These are phyloP conservation scores for Radopholus similis DNA, from an alignment of 1,140 invertebrate species.

Conservation along the genomic window DNA sequence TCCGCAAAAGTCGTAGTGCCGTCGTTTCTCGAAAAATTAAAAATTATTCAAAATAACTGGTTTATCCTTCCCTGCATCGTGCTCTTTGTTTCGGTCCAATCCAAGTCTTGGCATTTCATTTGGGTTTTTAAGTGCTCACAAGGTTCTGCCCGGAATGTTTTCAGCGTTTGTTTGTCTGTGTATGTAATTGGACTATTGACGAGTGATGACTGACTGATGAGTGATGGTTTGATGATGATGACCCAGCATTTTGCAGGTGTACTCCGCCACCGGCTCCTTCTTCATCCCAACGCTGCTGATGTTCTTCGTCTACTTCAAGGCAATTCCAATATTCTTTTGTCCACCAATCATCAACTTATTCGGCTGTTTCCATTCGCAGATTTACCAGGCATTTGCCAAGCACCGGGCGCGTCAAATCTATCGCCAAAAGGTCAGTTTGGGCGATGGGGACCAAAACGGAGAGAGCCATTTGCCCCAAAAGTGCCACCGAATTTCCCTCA, in stretches of 20 bases:
- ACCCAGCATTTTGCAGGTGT: constrained; percentile 21
- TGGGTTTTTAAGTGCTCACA: not conserved
- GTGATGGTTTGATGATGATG: too few relatives aligned
- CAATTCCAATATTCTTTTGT: constrained; percentile 47
- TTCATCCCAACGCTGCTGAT: constrained; percentile 59
- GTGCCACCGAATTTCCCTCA: not conserved
- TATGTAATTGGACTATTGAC: too few relatives aligned
- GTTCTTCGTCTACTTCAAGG: constrained; percentile 61
- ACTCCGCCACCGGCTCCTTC: constrained; percentile 59
- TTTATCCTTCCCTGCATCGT: too few relatives aligned
- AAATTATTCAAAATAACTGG: too few relatives aligned
- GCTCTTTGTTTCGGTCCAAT: too few relatives aligned
- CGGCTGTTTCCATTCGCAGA: not conserved
- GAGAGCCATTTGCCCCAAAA: not conserved
- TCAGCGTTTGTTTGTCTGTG: too few relatives aligned
- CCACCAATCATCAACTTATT: not conserved
- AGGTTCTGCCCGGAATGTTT: not conserved
- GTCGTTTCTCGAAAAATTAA: too few relatives aligned
- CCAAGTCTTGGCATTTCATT: not conserved
- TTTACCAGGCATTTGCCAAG: constrained; percentile 56
- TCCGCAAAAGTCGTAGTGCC: too few relatives aligned
- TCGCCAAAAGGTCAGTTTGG: constrained; percentile 52
- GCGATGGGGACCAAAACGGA: not conserved
- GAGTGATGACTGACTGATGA: too few relatives aligned
- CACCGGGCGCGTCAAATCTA: constrained; percentile 59